Percentiles rank a stretch among this genome's conserved stretches.
Evolutionary conservation across 1,140 invertebrate species (phyloP).

Genomic region (Mya arenaria): DNA sequence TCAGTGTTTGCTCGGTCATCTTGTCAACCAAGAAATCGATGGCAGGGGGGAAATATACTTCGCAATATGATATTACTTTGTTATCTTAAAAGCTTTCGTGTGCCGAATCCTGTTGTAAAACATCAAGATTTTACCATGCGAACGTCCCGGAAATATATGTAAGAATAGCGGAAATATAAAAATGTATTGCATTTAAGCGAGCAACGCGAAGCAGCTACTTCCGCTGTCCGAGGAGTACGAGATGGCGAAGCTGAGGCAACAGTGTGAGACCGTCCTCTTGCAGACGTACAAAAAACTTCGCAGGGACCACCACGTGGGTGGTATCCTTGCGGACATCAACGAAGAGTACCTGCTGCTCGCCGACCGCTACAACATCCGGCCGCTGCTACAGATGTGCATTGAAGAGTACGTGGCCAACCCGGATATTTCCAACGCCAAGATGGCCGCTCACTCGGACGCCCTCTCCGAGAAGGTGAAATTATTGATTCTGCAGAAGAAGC

Average conservation of each 20-base stretch:
- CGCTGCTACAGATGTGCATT: conserved; percentile 14
- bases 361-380: conserved; percentile 3
- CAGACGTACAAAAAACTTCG: conserved; percentile 5
- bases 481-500: conserved; percentile 32
- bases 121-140: too few relatives aligned
- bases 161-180: too few relatives aligned
- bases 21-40: too few relatives aligned
- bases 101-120: too few relatives aligned
- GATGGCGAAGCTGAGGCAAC: conserved; percentile 16
- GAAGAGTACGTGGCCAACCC: conserved; percentile 35
- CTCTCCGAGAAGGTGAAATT: conserved; percentile 43
- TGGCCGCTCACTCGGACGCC: conserved; percentile 1
- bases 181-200: conserved; percentile 20
- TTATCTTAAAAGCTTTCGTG: too few relatives aligned
- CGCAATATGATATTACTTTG: too few relatives aligned
- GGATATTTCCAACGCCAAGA: background rate
- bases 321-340: conserved; percentile 8
- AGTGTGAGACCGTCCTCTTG: background rate
- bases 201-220: conserved; percentile 34
- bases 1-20: too few relatives aligned
- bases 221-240: conserved; percentile 43
- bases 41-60: too few relatives aligned
- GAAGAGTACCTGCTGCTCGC: conserved; percentile 32
- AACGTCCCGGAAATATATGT: too few relatives aligned
- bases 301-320: conserved; percentile 9